Percentiles rank a stretch among this genome's conserved stretches.
Evolutionary conservation across 2,797 vertebrate species (phyloP).

Genomic region (Phrynocephalus forsythii): DNA sequence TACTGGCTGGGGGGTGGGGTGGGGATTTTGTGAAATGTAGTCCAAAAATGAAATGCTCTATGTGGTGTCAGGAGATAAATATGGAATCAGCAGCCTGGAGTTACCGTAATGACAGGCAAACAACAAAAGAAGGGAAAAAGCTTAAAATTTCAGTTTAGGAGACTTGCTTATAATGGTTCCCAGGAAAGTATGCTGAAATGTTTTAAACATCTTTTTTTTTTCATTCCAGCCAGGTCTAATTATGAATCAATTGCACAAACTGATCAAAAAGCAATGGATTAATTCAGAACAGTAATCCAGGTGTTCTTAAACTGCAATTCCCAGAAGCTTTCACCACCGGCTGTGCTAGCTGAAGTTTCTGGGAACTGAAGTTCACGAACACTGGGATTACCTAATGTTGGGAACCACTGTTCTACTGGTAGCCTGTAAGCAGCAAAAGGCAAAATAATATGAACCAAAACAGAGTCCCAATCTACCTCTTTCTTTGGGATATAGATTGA

Average conservation of each 20-base stretch:
- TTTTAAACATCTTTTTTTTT: not conserved
- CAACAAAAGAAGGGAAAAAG: conserved; percentile 31
- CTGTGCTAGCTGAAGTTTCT: no score
- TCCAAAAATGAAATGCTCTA: not conserved
- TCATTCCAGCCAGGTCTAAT: no score
- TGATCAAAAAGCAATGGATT: not conserved
- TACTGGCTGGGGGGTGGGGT: not conserved
- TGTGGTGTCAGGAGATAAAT: no score
- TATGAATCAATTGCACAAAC: not conserved
- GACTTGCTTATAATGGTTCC: not conserved
- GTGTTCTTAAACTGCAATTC: no score
- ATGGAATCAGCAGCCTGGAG: not conserved
- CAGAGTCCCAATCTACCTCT: not conserved
- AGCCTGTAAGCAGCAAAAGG: not conserved
- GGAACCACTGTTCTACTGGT: no score
- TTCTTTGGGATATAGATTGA: not conserved
- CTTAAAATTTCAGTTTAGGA: not conserved
- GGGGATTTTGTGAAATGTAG: not conserved
- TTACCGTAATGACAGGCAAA: conserved; percentile 34
- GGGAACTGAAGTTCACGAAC: no score
- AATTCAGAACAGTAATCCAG: not conserved
- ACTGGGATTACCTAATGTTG: no score
- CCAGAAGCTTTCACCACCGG: no score
- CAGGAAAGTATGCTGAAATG: not conserved
- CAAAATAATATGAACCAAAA: not conserved